Evolutionary conservation across 2,888 invertebrate genomes (phyloP).

Genomic region (Tachina lurida): DNA sequence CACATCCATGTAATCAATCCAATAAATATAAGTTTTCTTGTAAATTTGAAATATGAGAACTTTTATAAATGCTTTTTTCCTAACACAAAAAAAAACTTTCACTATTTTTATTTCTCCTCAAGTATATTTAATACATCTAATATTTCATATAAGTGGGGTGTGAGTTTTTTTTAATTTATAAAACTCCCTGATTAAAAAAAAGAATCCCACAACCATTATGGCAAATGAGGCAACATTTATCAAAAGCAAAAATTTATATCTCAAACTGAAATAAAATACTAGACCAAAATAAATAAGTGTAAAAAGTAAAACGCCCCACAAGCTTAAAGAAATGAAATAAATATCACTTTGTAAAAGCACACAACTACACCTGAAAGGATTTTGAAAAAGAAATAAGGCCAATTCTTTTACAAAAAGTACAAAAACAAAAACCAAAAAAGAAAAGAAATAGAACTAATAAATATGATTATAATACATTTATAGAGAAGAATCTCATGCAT

Average conservation of each 20-base stretch:
- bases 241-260: conserved; percentile 29
- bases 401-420: conserved; percentile 6
- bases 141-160: background rate
- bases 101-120: background rate
- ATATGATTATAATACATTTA: conserved; percentile 45
- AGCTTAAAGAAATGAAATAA: conserved; percentile 11
- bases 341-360: conserved; percentile 18
- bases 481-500: conserved; percentile 23
- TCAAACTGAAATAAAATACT: background rate
- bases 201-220: conserved; percentile 36
- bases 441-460: conserved; percentile 42
- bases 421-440: background rate
- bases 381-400: conserved; percentile 39
- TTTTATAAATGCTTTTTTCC: background rate
- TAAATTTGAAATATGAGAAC: too few species aligned
- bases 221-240: conserved; percentile 52
- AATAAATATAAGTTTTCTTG: too few species aligned
- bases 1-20: too few species aligned
- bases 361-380: background rate
- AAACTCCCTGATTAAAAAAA: conserved; percentile 26
- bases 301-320: conserved; percentile 61
- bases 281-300: conserved; percentile 51
- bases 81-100: background rate
- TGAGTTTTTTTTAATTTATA: background rate
- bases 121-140: background rate